Conservation (phyloP, 2,888 invertebrate genomes). For the Rotaria macrura region DNA sequence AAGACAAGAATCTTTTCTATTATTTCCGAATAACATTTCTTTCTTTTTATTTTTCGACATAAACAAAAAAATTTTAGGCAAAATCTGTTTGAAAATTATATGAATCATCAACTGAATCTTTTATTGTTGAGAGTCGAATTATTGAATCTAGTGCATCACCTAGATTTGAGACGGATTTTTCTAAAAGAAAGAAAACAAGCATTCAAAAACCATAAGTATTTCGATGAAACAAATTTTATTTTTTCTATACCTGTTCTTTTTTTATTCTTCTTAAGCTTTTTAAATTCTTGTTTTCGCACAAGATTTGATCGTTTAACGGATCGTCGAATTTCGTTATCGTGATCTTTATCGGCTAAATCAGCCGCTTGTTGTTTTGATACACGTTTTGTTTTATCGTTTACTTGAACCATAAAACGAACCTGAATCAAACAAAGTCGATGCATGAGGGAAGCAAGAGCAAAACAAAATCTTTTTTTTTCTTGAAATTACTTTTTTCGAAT, state of each 20-base stretch:
- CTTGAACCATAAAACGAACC: conserved; percentile 2
- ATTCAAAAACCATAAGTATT: background rate
- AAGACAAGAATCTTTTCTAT: too few species aligned
- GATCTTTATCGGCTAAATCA: background rate
- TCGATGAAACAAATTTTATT: background rate
- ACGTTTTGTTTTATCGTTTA: background rate
- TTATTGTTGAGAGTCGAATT: background rate
- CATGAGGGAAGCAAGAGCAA: too few species aligned
- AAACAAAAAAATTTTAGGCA: background rate
- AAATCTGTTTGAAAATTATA: conserved; percentile 1
- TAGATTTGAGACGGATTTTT: background rate
- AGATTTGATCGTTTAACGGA: background rate
- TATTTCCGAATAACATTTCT: background rate
- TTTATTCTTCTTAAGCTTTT: background rate
- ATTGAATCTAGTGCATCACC: background rate
- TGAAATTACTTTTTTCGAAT: background rate
- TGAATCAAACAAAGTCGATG: background rate
- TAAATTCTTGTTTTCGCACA: background rate
- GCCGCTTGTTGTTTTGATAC: background rate
- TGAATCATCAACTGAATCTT: background rate
- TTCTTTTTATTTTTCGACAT: background rate
- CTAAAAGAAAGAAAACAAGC: background rate
- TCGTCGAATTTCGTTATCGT: background rate
- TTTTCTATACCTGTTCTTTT: background rate
- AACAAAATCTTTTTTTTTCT: background rate